Evolutionary conservation across 2,797 vertebrate genomes (phyloP).

Genomic region (Tapirus indicus): DNA sequence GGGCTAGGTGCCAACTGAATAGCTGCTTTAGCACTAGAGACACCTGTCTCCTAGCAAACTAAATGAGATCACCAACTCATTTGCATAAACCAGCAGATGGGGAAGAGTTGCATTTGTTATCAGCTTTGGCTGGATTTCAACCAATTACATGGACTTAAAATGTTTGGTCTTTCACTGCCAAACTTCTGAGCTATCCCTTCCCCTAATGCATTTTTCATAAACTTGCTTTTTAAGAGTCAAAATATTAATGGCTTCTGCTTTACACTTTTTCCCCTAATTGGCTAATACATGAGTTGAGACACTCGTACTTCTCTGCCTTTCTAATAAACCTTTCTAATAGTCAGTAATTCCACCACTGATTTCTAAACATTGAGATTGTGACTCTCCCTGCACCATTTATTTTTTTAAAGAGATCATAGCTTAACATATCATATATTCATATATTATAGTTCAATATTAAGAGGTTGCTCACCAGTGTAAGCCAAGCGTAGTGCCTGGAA

Average conservation of each 20-base stretch:
- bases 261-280: not conserved
- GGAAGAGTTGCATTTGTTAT: conserved; percentile 78
- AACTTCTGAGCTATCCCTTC: not conserved
- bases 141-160: conserved; percentile 70
- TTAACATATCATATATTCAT: not conserved
- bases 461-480: not conserved
- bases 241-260: conserved; percentile 15
- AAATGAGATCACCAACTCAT: conserved; percentile 87
- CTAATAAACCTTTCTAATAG: not conserved
- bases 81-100: conserved; percentile 88
- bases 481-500: not conserved
- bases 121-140: conserved; percentile 73
- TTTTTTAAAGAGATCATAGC: not conserved
- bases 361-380: not conserved
- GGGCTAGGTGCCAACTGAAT: conserved; percentile 84
- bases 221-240: not conserved
- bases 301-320: not conserved
- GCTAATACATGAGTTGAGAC: not conserved
- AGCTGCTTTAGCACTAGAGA: conserved; percentile 82
- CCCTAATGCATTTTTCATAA: not conserved
- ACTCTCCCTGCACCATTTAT: too few species aligned
- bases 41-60: conserved; percentile 85
- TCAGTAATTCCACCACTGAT: not conserved
- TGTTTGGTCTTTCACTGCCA: conserved; percentile 70
- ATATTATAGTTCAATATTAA: not conserved